Base-by-base conservation (phyloP, 2,113 vertebrate genomes). In the Eulemur rufifrons region DNA sequence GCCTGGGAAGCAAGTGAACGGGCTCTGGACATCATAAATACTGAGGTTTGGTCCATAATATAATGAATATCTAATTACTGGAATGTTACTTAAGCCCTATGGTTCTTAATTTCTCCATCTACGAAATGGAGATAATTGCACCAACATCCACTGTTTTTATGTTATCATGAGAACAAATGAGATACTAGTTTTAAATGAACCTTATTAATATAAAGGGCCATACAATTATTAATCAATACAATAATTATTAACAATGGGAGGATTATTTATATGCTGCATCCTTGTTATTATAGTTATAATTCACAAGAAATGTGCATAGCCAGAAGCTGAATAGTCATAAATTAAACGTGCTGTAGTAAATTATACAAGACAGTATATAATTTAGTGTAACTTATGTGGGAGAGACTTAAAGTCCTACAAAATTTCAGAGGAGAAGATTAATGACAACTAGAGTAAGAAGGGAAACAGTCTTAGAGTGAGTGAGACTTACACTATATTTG, bases 401-500 rank as follows among this genome's bases (percentile, higher is more conserved):
- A 76, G 59, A 89, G 42, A 92, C 85, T 76, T 25, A 88, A 95
- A 80, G 39, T 86, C 56, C 59, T 89, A 9, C 92, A 92, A 76
- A 85, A 89, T 94, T 89, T 96, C 56, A 85, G 66, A 95, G 47
- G 71, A 86, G 86, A 73, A 86, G 66, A 92, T 76, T 76, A 69
- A 89, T 82, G 69, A 69, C 80, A 86, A 69, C 42, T 86, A 37
- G 59, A 81, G 17, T 45, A 39, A 39, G 32, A 88, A 54, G 21
- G 50, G 34, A 66, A 73, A 42, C 56, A 56, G 25, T 68, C 56
- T 52, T 34, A 14, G 23, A 78, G 42, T 27, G 39, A 89, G 47
- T 52, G 39, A 68, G 52, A 76, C 47, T 80, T 73, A 71, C 0
- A 27, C 20, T 52, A 63, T 47, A 76, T 45, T 92, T 88, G 77